phyloP scores from a whole-genome alignment of 2,113 vertebrate genomes.

The Rhea pennata region DNA sequence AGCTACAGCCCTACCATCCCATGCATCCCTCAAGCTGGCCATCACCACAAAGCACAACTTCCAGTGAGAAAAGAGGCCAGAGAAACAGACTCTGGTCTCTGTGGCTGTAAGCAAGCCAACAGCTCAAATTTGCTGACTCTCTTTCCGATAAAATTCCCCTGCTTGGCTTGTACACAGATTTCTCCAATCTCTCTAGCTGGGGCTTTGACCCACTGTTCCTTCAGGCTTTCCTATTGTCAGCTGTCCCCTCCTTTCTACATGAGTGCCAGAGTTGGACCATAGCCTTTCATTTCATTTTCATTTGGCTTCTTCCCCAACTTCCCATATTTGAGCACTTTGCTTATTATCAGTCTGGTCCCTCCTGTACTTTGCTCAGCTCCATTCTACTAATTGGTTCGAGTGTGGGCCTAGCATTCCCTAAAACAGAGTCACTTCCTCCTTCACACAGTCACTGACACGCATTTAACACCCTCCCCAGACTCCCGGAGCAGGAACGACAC shows the following conservation, averaged over 20 bases:
- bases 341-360: conserved; percentile 55
- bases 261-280: conserved; percentile 48
- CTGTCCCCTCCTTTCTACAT: not conserved
- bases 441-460: accelerated
- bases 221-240: conserved; percentile 8
- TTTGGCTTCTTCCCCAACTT: conserved; percentile 71
- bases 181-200: not conserved
- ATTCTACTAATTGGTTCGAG: conserved; percentile 55
- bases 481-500: not conserved
- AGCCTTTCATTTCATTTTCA: conserved; percentile 69
- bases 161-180: conserved; percentile 9
- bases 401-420: not conserved
- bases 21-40: not conserved
- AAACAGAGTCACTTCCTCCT: not conserved
- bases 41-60: not conserved
- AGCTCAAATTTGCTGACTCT: not conserved
- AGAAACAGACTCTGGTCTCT: not conserved
- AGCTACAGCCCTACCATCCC: not conserved
- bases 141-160: not conserved
- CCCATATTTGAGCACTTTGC: conserved; percentile 57
- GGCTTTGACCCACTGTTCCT: conserved; percentile 49
- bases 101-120: not conserved
- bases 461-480: not conserved
- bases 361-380: conserved; percentile 40
- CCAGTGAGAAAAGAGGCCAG: not conserved